Conservation (phyloP, 1,140 invertebrate genomes). For the Hestina assimilis region DNA sequence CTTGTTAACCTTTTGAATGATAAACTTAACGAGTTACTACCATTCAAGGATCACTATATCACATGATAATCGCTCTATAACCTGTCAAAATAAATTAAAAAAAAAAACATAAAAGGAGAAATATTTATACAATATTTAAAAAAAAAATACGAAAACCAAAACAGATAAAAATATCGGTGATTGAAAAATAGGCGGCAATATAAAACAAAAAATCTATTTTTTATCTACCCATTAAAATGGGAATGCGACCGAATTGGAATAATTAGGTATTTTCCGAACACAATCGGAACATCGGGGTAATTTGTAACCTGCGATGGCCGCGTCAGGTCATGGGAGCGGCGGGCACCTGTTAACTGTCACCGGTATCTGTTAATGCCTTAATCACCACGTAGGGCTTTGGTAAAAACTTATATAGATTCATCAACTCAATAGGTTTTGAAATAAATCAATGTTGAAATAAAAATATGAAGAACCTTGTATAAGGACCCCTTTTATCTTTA, state of each 20-base stretch:
- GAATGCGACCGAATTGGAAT: slow-evolving; percentile 23
- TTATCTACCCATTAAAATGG: background rate
- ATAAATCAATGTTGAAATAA: no score
- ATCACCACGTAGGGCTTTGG: slow-evolving; percentile 42
- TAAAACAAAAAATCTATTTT: slow-evolving; percentile 22
- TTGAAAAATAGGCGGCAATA: background rate
- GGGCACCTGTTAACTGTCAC: slow-evolving; percentile 56
- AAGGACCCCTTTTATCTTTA: no score
- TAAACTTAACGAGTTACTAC: background rate
- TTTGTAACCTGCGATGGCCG: slow-evolving; percentile 58
- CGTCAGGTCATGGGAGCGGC: slow-evolving; percentile 53
- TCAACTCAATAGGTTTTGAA: no score
- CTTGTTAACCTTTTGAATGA: background rate
- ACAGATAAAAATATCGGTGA: background rate
- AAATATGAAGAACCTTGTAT: no score
- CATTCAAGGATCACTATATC: background rate
- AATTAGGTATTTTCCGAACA: slow-evolving; percentile 44
- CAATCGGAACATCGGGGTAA: slow-evolving; percentile 43
- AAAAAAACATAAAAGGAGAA: background rate
- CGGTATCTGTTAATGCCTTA: slow-evolving; percentile 55
- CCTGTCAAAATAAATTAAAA: background rate
- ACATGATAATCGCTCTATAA: background rate
- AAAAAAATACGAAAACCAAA: background rate
- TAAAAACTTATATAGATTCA: no score
- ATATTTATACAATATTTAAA: no score